These are phyloP conservation scores for Oscheius sp. DNA, from an alignment of 2,888 invertebrate species.

Conservation along the genomic window DNA sequence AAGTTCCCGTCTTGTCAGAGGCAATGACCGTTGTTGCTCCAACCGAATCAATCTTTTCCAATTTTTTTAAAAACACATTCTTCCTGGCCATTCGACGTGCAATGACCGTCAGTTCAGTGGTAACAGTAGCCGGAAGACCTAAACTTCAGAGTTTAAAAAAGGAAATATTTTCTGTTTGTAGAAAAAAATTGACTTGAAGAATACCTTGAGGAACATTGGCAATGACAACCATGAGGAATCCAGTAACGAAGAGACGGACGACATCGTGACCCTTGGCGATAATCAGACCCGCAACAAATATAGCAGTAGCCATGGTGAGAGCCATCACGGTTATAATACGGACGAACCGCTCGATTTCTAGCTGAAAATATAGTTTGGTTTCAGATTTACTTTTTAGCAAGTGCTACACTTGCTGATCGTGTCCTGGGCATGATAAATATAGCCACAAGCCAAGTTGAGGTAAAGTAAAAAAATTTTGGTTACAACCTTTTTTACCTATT, in stretches of 20 bases:
- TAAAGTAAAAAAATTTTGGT: no score
- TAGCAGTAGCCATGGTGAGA: conserved; percentile 53
- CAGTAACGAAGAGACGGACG: conserved; percentile 55
- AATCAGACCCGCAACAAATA: conserved; percentile 52
- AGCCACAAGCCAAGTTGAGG: no score
- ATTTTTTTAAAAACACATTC: conserved; percentile 54
- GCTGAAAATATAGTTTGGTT: conserved; percentile 5
- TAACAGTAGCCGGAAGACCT: conserved; percentile 54
- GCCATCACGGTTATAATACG: conserved; percentile 58
- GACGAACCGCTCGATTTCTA: conserved; percentile 58
- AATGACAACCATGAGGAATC: conserved; percentile 59
- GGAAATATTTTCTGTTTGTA: not conserved
- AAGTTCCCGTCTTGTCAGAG: conserved; percentile 52
- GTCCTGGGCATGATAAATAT: no score
- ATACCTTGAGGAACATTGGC: conserved; percentile 60
- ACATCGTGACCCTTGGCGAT: conserved; percentile 47
- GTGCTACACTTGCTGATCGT: no score
- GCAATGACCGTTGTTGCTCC: conserved; percentile 53
- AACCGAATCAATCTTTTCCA: conserved; percentile 52
- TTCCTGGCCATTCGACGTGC: conserved; percentile 52
- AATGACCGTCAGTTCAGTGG: conserved; percentile 54
- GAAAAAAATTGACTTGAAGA: not conserved
- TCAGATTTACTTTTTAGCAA: not conserved
- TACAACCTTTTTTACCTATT: no score
- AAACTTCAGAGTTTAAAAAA: not conserved